A percentile compares a stretch with the other conserved stretches of the same genome.
Conservation (phyloP, 92 coral and sea anemone species). For the Porites rus region DNA sequence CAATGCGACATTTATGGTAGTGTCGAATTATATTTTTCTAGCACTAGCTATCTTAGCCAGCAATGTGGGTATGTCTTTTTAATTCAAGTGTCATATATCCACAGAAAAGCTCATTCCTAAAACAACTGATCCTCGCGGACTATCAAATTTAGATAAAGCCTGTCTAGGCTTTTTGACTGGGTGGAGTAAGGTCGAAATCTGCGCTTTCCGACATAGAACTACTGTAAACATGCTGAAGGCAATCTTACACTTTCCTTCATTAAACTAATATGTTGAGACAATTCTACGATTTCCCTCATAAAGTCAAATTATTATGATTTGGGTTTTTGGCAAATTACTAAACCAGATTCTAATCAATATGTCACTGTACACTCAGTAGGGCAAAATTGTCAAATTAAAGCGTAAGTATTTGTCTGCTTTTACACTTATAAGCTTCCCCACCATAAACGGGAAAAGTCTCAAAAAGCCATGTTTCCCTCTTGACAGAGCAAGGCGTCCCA, state of each 20-base stretch:
- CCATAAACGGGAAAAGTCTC: neutral
- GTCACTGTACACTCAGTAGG: neutral
- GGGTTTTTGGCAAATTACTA: constrained; percentile 17
- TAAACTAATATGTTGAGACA: constrained; percentile 32
- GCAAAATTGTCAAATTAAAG: constrained; percentile 21
- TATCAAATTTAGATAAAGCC: constrained; percentile 13
- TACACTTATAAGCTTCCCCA: neutral
- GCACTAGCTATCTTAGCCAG: constrained; percentile 13
- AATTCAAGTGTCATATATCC: constrained; percentile 19
- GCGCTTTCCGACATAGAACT: neutral
- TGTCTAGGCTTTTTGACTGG: neutral
- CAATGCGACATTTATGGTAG: constrained; percentile 9
- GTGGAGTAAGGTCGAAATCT: neutral
- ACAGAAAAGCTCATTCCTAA: constrained; percentile 2
- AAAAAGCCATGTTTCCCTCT: neutral
- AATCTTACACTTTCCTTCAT: constrained; percentile 29
- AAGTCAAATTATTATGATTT: constrained; percentile 25
- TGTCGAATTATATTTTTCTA: neutral
- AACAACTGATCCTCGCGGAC: neutral
- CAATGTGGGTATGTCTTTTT: neutral
- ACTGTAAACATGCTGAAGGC: constrained; percentile 25
- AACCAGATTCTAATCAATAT: constrained; percentile 16
- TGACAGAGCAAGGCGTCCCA: no score
- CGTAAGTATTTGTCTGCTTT: neutral
- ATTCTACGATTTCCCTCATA: constrained; percentile 17